Conservation (phyloP, 2,888 invertebrate genomes). For the Automeris io region DNA sequence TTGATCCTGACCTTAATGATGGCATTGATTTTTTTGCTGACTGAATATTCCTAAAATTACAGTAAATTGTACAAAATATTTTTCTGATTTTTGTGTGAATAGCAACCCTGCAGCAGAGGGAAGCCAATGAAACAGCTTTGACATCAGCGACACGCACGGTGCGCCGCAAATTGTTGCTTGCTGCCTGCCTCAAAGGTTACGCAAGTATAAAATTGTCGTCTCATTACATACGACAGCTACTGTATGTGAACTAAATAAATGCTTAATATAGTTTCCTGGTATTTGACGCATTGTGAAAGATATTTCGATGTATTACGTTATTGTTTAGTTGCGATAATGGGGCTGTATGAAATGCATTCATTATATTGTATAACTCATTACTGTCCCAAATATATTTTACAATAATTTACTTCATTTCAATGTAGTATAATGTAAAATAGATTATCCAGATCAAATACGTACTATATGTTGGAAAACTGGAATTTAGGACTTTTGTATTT, state of each 20-base stretch:
- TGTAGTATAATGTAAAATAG: no score
- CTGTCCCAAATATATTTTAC: no score
- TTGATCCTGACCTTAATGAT: no score
- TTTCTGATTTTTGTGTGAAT: no score
- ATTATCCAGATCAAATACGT: no score
- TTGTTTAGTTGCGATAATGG: constrained; percentile 18
- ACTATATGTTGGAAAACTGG: no score
- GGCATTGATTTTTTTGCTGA: no score
- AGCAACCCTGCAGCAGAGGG: constrained; percentile 11
- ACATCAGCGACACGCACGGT: constrained; percentile 61
- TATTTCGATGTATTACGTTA: constrained; percentile 26
- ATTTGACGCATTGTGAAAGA: constrained; percentile 34
- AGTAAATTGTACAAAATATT: no score
- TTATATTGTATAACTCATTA: neutral
- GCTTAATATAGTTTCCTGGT: constrained; percentile 33
- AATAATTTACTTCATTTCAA: no score
- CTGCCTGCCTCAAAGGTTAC: constrained; percentile 39
- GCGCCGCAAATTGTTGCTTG: constrained; percentile 57
- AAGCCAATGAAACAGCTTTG: constrained; percentile 38
- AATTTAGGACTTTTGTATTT: no score
- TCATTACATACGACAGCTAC: constrained; percentile 25
- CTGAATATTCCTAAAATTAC: no score
- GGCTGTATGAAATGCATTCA: neutral
- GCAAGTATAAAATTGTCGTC: constrained; percentile 62
- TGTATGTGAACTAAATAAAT: constrained; percentile 11